These are phyloP conservation scores for Bradypus variegatus DNA, from an alignment of 2,797 vertebrate species.

Conservation along the genomic window DNA sequence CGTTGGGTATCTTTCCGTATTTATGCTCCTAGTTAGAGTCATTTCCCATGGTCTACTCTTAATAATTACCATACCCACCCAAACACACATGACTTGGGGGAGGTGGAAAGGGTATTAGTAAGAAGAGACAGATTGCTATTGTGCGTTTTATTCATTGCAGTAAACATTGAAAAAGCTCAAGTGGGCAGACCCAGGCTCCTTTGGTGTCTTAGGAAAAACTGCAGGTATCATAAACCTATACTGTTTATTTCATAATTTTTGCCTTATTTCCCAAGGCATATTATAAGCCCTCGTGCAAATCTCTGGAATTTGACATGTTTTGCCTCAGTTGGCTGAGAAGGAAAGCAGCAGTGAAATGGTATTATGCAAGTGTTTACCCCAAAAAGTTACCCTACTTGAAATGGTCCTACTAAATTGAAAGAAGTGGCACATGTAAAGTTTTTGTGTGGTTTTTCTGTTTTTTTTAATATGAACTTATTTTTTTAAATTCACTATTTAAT, in stretches of 20 bases:
- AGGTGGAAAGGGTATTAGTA: neutral
- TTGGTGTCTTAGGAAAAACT: neutral
- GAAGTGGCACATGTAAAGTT: neutral
- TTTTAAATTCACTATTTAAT: neutral
- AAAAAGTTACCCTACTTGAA: neutral
- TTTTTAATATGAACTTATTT: neutral
- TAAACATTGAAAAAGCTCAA: neutral
- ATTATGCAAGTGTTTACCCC: neutral
- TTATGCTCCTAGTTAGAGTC: neutral
- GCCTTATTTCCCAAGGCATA: neutral
- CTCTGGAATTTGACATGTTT: neutral
- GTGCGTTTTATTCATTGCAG: neutral
- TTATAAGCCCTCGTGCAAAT: neutral
- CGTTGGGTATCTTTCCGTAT: neutral
- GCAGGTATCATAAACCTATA: neutral
- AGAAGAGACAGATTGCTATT: neutral
- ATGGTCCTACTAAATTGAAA: neutral
- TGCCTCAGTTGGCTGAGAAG: neutral
- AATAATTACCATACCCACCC: neutral
- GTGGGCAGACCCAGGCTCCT: neutral
- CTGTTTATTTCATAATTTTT: neutral
- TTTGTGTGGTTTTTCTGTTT: neutral
- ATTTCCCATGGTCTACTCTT: neutral
- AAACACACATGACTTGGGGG: neutral
- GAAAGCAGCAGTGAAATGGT: neutral